phyloP scores from a whole-genome alignment of 2,888 invertebrate genomes.

The Graphium colonna region DNA sequence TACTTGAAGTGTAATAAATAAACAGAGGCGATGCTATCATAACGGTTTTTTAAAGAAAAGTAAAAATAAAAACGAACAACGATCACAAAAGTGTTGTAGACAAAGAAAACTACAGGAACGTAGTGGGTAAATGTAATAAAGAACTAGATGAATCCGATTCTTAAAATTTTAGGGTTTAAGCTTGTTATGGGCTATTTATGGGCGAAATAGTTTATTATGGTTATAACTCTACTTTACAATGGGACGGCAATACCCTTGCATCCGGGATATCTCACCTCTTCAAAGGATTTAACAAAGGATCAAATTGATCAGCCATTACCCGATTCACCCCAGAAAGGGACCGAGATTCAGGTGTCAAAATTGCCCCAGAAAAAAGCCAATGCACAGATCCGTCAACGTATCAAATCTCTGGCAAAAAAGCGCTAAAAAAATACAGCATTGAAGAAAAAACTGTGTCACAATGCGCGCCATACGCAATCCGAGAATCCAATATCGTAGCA shows the following conservation, averaged over 20 bases:
- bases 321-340: conserved; percentile 49
- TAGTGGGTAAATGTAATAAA: not conserved
- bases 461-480: conserved; percentile 65
- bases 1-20: not conserved
- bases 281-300: conserved; percentile 47
- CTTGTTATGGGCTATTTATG: conserved; percentile 19
- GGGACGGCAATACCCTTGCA: conserved; percentile 36
- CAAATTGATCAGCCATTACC: conserved; percentile 60
- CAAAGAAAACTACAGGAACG: not conserved
- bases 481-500: conserved; percentile 60
- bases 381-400: conserved; percentile 69
- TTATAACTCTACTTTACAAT: conserved; percentile 24
- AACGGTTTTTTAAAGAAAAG: not conserved
- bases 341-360: conserved; percentile 71
- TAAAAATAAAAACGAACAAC: not conserved
- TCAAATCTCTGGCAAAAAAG: conserved; percentile 57
- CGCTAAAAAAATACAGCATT: conserved; percentile 31
- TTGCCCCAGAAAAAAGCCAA: conserved; percentile 47
- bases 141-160: not conserved
- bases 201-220: conserved; percentile 16
- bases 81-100: not conserved
- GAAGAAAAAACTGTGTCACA: conserved; percentile 48
- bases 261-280: conserved; percentile 45
- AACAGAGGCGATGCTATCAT: not conserved
- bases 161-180: not conserved